A percentile compares a stretch with the other conserved stretches of the same genome.
Evolutionary conservation across 2,113 vertebrate genomes (phyloP).

Genomic region (Monarcha castaneiventris): DNA sequence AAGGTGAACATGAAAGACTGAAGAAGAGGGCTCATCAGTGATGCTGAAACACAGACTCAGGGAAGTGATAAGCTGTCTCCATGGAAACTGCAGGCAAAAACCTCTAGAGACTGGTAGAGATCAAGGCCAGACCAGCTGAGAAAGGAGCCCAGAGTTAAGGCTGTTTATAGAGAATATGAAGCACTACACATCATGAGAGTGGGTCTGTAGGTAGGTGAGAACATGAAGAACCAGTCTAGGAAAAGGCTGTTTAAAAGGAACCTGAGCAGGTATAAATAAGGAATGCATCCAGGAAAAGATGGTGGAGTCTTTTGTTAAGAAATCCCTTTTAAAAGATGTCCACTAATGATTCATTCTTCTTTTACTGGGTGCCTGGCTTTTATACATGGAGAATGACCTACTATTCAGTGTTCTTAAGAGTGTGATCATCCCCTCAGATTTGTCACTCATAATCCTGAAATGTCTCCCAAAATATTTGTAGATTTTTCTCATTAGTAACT

Average conservation of each 20-base stretch:
- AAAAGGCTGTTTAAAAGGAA: background rate
- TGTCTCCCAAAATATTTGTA: background rate
- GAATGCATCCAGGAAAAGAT: background rate
- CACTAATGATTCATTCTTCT: background rate
- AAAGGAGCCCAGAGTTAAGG: background rate
- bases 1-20: background rate
- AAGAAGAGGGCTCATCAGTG: background rate
- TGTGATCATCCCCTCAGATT: background rate
- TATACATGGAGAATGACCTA: background rate
- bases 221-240: background rate
- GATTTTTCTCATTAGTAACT: background rate
- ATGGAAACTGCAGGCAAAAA: background rate
- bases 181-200: background rate
- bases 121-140: background rate
- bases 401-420: background rate
- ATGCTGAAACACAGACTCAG: background rate
- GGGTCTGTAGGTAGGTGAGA: background rate
- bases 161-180: background rate
- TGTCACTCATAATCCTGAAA: background rate
- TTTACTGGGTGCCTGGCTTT: background rate
- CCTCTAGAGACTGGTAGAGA: background rate
- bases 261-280: background rate
- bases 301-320: background rate
- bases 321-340: background rate
- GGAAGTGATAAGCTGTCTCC: background rate